Base-by-base conservation (phyloP, 2,888 invertebrate species). In the Cheilosia vernalis region DNA sequence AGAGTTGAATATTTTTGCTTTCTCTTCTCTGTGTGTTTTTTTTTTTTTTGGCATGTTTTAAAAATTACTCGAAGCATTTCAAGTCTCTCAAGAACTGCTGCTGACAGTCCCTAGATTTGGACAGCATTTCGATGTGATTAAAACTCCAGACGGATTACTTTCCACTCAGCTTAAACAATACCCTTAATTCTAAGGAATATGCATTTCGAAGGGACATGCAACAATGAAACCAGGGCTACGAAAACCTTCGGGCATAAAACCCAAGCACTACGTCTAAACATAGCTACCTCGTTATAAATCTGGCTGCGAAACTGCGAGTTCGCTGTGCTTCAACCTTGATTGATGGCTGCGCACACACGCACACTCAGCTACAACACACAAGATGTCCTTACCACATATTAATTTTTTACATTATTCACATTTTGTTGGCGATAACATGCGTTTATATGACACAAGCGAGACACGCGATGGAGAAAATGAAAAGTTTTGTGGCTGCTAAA, bases 401-500 rank as follows among this genome's bases (percentile, higher is more conserved):
- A 66, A 55, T 73, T 78, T 69, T 73, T 78, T 69, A 79, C 83
- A 74, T 67, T 83, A 66, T 67, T 83, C 72, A 55, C 70, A 72
- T 77, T 67, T 73, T 64, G 64, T 55, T 37, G 76, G 61, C 78
- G 78, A 63, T 83, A 78, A 83, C 79, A 84, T 79, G 83, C 83
- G 83, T 84, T 79, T 69, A 69, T 79, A 61, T 27, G 58, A 53
- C 74, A 66, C 79, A 53, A 64, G 70, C 64, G 58, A 70, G 69
- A 70, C 83, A 56, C 40, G 64, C 56, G 47, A 69, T 37, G 58
- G 51, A 74, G 79, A 70, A 80, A 84, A 84, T 84, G 74, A 84
- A 84, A 84, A 84, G 69, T 74, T 79, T 84, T 84, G 85, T 70
- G 81, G 55, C 70, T 73, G 67, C 81, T 74, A 87, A 87, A 87